phyloP scores from a whole-genome alignment of 2,888 invertebrate genomes.

The Euplexia lucipara region DNA sequence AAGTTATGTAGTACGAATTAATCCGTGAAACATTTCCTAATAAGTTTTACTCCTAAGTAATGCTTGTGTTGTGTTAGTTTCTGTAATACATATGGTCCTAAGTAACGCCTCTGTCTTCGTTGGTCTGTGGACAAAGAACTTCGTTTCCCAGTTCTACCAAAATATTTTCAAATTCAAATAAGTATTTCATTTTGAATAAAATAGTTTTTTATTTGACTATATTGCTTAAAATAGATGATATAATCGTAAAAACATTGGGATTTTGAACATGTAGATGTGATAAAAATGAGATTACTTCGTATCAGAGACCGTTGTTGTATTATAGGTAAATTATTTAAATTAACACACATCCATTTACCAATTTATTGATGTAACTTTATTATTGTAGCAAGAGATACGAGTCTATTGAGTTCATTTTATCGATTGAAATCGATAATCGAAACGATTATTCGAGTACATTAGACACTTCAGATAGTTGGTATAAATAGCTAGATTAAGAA shows the following conservation, averaged over 20 bases:
- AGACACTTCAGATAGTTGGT: slow-evolving; percentile 1
- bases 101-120: no score
- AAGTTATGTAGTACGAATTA: no score
- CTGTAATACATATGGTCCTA: no score
- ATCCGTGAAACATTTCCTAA: no score
- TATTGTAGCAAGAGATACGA: slow-evolving; percentile 33
- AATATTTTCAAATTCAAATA: slow-evolving; percentile 27
- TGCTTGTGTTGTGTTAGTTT: no score
- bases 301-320: slow-evolving; percentile 21
- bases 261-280: slow-evolving; percentile 35
- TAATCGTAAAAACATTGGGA: slow-evolving; percentile 40
- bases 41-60: no score
- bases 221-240: slow-evolving; percentile 30
- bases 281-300: slow-evolving; percentile 47
- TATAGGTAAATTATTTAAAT: slow-evolving; percentile 60
- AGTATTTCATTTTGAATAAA: slow-evolving; percentile 28
- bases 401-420: slow-evolving; percentile 26
- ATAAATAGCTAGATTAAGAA: neutral
- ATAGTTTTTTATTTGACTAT: slow-evolving; percentile 19
- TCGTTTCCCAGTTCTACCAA: neutral
- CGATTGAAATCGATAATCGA: slow-evolving; percentile 44
- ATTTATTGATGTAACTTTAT: slow-evolving; percentile 44
- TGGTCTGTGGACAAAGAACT: neutral
- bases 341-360: slow-evolving; percentile 40
- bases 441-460: slow-evolving; percentile 22